Base-by-base conservation (phyloP, 2,888 invertebrate species). In the Isotomurus palustris region DNA sequence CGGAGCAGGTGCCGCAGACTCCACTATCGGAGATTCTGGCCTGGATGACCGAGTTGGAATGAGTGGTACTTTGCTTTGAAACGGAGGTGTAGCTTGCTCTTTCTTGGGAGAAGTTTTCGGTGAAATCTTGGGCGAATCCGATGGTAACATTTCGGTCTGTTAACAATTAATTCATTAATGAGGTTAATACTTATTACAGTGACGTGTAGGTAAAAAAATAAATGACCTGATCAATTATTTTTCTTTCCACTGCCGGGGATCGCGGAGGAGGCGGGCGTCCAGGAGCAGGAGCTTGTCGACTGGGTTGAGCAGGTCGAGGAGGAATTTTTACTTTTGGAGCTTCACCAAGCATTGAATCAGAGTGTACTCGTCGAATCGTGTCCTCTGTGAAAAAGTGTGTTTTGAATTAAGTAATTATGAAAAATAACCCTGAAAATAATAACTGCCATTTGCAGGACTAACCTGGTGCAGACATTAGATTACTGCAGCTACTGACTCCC, bases 281-380 rank as follows among this genome's bases (percentile, higher is more conserved):
- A 6, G 69, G 71, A 36, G 64, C 71, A 21, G 68, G 66, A 3
- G 81, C 81, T 6, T 81, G 82, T 58, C 81, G 75, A 19, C 75
- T 72, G 1, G 82, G 82, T 27, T 80, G 80, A 51, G 75, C 77
- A 32, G 77, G 76, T 5, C 77, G 72, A 53, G 75, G 74, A 17
- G 76, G 77, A 43, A 66, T 58, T 21, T 69, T 60, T 48, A 58
- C 58, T 53, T 57, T 58, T 14, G 49, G 35, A 21, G 45, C 57
- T n/a, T 58, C 65, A 0, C 60, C 62, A 35, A 65, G 65, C 17
- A 62, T 68, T n/a, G 72, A 69, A 24, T 71, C 68, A 5, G 68
- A 53, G 19, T 50, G 21, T 3, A 47, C 53, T 54, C 59, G 40
- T 17, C 62, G 58, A 17, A 62, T 10, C 3, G 47, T 29, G 38